phyloP scores from a whole-genome alignment of 2,113 vertebrate species.

The Psilopsiagon aurifrons region DNA sequence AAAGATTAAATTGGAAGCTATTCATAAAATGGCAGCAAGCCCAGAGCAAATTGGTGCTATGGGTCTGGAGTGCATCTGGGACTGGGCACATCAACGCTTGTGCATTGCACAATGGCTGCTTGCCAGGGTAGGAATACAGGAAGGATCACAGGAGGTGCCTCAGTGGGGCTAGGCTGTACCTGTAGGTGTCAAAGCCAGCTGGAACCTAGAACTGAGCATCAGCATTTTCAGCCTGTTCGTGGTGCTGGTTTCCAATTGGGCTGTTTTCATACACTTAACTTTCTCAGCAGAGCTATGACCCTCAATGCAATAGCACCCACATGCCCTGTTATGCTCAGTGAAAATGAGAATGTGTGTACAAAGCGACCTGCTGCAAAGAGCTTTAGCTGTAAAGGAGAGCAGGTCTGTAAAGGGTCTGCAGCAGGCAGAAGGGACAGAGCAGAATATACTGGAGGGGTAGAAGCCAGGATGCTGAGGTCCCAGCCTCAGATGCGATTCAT shows the following conservation, averaged over 20 bases:
- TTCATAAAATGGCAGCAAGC: background rate
- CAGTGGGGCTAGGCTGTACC: background rate
- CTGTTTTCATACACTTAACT: background rate
- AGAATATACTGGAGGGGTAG: background rate
- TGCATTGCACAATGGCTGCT: rapidly evolving
- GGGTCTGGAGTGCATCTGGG: background rate
- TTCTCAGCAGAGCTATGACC: background rate
- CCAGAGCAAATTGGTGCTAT: background rate
- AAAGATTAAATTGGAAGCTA: background rate
- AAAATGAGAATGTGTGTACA: background rate
- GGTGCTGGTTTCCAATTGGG: background rate
- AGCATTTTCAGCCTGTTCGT: background rate
- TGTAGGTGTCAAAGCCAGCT: background rate
- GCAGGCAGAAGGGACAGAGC: background rate
- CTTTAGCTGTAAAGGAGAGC: background rate
- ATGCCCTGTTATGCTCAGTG: rapidly evolving
- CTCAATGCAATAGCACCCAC: background rate
- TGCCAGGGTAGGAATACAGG: background rate
- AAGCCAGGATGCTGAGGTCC: background rate
- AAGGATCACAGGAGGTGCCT: background rate
- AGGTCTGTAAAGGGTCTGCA: background rate
- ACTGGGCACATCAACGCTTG: background rate
- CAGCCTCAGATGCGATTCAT: background rate
- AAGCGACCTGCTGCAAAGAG: background rate
- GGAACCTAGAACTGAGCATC: background rate